Evolutionary conservation across 1,140 invertebrate species (phyloP).

Genomic region (fruit fly (Drosophila melanogaster)): DNA sequence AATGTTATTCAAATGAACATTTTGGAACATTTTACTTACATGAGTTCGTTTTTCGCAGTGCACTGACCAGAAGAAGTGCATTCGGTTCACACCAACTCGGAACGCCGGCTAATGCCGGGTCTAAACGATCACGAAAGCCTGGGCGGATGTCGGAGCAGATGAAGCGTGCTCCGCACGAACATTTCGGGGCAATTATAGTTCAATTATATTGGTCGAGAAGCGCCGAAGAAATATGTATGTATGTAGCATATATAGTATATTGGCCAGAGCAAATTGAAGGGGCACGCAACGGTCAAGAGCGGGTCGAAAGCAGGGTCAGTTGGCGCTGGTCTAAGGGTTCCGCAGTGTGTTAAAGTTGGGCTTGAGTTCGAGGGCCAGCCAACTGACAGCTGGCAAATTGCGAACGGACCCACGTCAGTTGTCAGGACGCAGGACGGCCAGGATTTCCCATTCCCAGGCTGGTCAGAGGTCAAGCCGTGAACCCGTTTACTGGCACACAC

Average conservation of each 20-base stretch:
- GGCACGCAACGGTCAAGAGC: conserved; percentile 29
- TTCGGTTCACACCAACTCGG: conserved; percentile 55
- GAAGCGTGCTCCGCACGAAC: conserved; percentile 63
- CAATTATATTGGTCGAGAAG: conserved; percentile 66
- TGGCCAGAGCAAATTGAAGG: conserved; percentile 1
- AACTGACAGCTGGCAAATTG: conserved; percentile 71
- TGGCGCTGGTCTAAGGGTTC: conserved; percentile 31
- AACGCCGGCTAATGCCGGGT: conserved; percentile 48
- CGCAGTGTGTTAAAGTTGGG: conserved; percentile 10
- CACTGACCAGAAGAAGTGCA: conserved; percentile 20
- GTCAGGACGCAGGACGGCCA: conserved; percentile 43
- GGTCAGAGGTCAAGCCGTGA: conserved; percentile 22
- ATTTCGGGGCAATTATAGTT: conserved; percentile 73
- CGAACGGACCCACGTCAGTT: conserved; percentile 66
- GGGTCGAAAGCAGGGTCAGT: conserved; percentile 36
- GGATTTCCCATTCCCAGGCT: conserved; percentile 36
- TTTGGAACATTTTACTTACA: neutral
- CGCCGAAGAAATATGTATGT: neutral
- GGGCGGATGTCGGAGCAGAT: conserved; percentile 50
- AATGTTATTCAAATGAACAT: too few species aligned
- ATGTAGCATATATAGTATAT: conserved; percentile 10
- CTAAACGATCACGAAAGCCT: conserved; percentile 47
- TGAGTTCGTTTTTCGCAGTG: conserved; percentile 10
- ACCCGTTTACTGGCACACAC: conserved; percentile 15
- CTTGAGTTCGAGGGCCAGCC: conserved; percentile 30